phyloP scores from a whole-genome alignment of 2,113 vertebrate species.

The Ammodytes marinus region DNA sequence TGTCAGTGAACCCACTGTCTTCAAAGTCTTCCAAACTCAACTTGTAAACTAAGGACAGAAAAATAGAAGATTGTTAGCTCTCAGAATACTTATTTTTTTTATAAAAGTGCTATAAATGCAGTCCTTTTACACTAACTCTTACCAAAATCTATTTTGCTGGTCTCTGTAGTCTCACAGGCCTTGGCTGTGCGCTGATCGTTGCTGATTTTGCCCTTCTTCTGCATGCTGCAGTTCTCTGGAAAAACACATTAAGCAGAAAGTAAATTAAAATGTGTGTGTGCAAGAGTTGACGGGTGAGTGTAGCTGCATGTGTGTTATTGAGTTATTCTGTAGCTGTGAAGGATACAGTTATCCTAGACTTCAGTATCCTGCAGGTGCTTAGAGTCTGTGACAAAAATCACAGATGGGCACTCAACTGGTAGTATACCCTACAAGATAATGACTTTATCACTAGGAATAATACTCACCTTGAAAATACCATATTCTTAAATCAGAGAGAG shows the following conservation, averaged over 20 bases:
- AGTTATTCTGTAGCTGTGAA: background rate
- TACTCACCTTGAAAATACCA: too few species aligned
- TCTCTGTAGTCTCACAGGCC: conserved; percentile 81
- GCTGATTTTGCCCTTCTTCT: conserved; percentile 35
- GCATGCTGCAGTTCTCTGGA: conserved; percentile 89
- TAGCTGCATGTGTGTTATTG: background rate
- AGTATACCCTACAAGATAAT: too few species aligned
- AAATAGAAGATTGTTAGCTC: conserved; percentile 9
- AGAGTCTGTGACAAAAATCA: too few species aligned
- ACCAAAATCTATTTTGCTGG: conserved; percentile 79
- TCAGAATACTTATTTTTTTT: background rate
- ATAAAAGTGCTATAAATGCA: background rate
- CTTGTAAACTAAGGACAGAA: conserved; percentile 77
- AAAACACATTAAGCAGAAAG: conserved; percentile 3
- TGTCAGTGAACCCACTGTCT: conserved; percentile 44
- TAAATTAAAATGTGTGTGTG: background rate
- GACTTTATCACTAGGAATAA: too few species aligned
- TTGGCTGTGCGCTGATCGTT: conserved; percentile 60
- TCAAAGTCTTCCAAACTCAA: conserved; percentile 25
- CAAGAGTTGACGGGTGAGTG: background rate
- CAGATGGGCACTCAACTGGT: background rate
- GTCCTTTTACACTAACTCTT: conserved; percentile 25
- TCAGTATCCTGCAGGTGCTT: background rate
- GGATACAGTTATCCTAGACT: background rate
- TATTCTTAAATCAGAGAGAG: too few species aligned